Conservation (phyloP, 2,888 invertebrate species). For the Nomada fabriciana region DNA sequence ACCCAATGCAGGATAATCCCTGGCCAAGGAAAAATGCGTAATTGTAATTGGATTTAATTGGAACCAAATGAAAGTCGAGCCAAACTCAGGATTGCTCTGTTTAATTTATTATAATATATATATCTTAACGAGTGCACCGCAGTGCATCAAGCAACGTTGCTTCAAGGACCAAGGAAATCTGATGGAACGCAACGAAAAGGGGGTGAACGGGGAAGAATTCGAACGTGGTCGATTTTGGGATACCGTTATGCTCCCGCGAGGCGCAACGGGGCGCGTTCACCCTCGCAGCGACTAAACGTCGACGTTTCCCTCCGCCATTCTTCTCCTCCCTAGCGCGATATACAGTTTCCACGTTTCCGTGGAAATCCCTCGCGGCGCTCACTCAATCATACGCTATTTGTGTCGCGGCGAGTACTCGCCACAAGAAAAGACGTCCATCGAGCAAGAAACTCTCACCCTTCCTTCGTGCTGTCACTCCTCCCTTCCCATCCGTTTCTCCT, state of each 20-base stretch:
- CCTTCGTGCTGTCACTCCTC: constrained; percentile 46
- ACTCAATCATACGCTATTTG: constrained; percentile 63
- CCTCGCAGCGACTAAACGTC: constrained; percentile 70
- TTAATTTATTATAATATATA: too few species aligned
- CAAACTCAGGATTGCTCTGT: too few species aligned
- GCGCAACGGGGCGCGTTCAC: constrained; percentile 57
- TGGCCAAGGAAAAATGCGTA: too few species aligned
- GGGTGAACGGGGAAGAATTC: constrained; percentile 39
- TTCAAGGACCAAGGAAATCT: neutral
- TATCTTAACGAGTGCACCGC: too few species aligned
- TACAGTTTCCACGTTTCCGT: constrained; percentile 51
- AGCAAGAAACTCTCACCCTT: constrained; percentile 72
- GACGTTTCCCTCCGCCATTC: constrained; percentile 62
- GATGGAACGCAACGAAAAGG: constrained; percentile 9
- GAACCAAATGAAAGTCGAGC: too few species aligned
- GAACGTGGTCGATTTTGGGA: constrained; percentile 57
- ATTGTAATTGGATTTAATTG: too few species aligned
- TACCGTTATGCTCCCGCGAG: constrained; percentile 62
- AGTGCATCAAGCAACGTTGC: neutral
- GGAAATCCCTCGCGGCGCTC: constrained; percentile 67
- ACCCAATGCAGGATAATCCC: too few species aligned
- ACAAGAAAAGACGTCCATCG: constrained; percentile 83
- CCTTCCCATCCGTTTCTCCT: neutral
- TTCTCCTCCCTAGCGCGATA: constrained; percentile 53
- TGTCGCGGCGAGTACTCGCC: constrained; percentile 69